Base-by-base conservation (phyloP, 2,797 vertebrate species). In the Crenuchus spilurus region DNA sequence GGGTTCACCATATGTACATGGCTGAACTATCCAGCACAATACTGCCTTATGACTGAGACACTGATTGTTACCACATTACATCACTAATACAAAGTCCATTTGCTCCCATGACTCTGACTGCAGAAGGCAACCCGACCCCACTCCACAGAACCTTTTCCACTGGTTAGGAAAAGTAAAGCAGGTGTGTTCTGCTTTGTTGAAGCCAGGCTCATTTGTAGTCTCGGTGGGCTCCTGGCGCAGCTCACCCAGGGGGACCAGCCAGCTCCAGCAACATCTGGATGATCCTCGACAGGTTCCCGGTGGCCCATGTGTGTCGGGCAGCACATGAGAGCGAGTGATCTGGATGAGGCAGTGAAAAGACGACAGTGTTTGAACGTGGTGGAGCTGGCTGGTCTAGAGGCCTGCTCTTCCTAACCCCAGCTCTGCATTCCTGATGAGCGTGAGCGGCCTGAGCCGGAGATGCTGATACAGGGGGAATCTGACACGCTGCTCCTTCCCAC, bases 391-490 rank as follows among this genome's bases (percentile, higher is more conserved):
- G 77, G 55, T 62, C 68, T 66, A 35, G 18, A 69, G 58, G 70
- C 69, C 58, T 48, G 52, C 61, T 66, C 33, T 57, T 52, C 35
- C 85, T 82, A n/a, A 81, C 84, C 82, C 71, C 41, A 76, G 85
- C 80, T 75, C 72, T 81, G 84, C 75, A 78, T 84, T 86, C 72
- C 72, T 80, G 77, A 87, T 88, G 83, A 88, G 82, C 82, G 8
- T 85, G 86, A 85, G 83, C 81, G 82, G 83, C 84, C 84, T 79
- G 81, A 84, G 72, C 60, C 65, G 71, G 85, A 91, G 89, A 90
- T 92, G 92, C 92, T 93, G 93, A 93, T 90, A 86, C 88, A 91
- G 89, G 88, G 85, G 85, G 90, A 92, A 90, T 82, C 84, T 80
- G 82, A 78, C 62, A 66, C 20, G 58, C 72, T 16, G 49, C 54